A percentile compares a stretch with the other conserved stretches of the same genome.
Evolutionary conservation across 2,113 vertebrate genomes (phyloP).

Genomic region (Poeciliopsis prolifica): DNA sequence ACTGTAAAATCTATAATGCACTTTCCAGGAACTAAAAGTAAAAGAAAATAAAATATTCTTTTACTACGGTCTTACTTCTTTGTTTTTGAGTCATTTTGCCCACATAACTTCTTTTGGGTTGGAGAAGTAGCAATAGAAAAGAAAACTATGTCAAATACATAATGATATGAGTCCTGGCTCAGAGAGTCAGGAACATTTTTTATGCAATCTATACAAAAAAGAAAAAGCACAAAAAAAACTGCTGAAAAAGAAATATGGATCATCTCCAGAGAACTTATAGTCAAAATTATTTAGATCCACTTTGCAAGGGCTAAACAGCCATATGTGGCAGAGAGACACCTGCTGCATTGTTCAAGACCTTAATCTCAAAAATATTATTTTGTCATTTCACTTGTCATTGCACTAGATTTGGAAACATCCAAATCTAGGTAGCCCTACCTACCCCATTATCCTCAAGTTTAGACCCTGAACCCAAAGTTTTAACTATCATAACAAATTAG

Average conservation of each 20-base stretch:
- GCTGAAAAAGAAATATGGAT: background rate
- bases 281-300: background rate
- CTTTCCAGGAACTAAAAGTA: conserved; percentile 81
- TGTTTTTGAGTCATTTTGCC: background rate
- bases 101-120: background rate
- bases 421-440: background rate
- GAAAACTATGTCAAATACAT: background rate
- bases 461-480: background rate
- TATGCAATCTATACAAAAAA: background rate
- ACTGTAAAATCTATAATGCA: conserved; percentile 84
- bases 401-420: no score
- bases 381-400: background rate
- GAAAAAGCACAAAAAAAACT: background rate
- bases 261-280: background rate
- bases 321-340: background rate
- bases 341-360: no score
- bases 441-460: background rate
- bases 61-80: conserved; percentile 54
- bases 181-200: background rate
- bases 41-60: conserved; percentile 83
- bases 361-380: background rate
- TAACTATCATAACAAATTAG: background rate
- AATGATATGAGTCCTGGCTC: background rate
- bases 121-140: background rate
- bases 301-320: background rate